Evolutionary conservation across 2,888 invertebrate species (phyloP).

Genomic region (Agrochola macilenta): DNA sequence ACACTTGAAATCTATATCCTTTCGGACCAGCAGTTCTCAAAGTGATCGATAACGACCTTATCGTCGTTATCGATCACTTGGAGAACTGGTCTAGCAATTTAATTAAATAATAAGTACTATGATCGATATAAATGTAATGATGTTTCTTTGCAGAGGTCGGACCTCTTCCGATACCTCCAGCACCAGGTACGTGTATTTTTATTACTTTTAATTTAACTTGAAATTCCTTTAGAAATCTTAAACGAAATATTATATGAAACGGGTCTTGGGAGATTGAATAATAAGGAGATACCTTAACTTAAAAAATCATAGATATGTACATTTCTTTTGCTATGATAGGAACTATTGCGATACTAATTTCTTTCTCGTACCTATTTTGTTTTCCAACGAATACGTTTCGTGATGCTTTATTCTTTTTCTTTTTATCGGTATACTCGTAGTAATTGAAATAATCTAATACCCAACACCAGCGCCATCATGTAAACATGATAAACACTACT

Average conservation of each 20-base stretch:
- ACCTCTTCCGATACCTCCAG: conserved; percentile 28
- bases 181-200: conserved; percentile 31
- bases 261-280: background rate
- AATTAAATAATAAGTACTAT: background rate
- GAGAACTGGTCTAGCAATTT: too few relatives aligned
- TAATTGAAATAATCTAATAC: background rate
- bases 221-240: background rate
- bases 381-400: background rate
- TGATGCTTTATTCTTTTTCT: background rate
- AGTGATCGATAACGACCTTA: too few relatives aligned
- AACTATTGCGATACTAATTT: too few relatives aligned
- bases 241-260: background rate
- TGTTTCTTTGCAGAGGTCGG: conserved; percentile 37
- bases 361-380: background rate
- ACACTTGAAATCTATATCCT: background rate
- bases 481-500: background rate
- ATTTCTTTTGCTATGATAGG: background rate
- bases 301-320: background rate
- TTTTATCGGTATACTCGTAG: background rate
- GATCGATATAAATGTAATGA: background rate
- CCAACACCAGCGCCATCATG: background rate
- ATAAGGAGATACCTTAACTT: too few relatives aligned
- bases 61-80: background rate
- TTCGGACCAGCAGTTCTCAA: too few relatives aligned
- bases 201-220: background rate